Evolutionary conservation across 2,888 invertebrate species (phyloP), one percentile per base, ranked within the genome.

Genomic region (Pogonocherus hispidulus): DNA sequence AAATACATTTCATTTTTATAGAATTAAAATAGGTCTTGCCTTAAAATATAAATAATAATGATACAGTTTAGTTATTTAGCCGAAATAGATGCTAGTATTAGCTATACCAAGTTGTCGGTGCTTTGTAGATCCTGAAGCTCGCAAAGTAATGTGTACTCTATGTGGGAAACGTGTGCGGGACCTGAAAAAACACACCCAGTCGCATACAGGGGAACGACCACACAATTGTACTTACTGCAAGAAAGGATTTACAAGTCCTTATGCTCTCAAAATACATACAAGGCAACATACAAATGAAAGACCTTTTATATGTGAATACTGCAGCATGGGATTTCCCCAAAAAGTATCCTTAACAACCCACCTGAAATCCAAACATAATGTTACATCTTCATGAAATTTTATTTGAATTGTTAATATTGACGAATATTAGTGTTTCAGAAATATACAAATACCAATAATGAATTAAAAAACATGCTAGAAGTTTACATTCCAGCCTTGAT

Each of bases 241-340:
- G 5, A 81, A 81, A 67, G 80, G 80, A 14, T 80, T 82, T 63
- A 78, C 77, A 20, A 79, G 78, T 63, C 66, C 77, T 5, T 79
- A 81, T 63, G 77, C 81, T 11, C 65, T 82, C n/a, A 82, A 81
- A 73, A 76, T 81, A 5, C 80, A 80, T 66, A 76, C 72, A 4
- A 74, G 82, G 23, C 79, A 78, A 67, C 82, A 82, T 65, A 82
- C 82, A 18, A 80, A 82, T 63, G 82, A 82, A 66, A 79, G 74
- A 72, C 82, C 82, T 0, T 82, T 76, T 66, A 72, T 76, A 47
- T 82, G 82, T 51, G 75, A 80, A 62, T 76, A 71, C 47, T 80
- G 80, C 70, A 73, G 77, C 51, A 79, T 76, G 69, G 77, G 76
- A 4, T 82, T 81, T 64, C 76, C 79, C 5, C 82, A 82, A 63